A percentile compares a stretch with the other conserved stretches of the same genome.
Evolutionary conservation across 2,113 vertebrate genomes (phyloP).

Genomic region (Dicaeum eximium): DNA sequence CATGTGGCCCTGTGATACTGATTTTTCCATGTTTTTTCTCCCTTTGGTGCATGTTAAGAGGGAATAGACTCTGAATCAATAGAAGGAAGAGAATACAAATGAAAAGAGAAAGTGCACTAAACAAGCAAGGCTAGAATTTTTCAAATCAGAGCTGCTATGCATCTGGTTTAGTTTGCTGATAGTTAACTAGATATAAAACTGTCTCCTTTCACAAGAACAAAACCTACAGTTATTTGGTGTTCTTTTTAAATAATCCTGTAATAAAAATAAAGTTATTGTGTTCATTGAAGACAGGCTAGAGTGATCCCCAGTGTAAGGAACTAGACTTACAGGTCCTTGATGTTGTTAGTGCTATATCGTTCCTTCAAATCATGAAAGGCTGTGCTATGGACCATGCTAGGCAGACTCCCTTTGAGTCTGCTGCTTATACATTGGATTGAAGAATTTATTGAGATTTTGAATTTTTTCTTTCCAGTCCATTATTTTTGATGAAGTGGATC

Average conservation of each 20-base stretch:
- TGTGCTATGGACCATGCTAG: neutral
- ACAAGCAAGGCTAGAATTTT: neutral
- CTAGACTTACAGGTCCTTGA: neutral
- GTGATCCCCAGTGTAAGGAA: neutral
- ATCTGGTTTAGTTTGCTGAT: neutral
- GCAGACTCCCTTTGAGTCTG: neutral
- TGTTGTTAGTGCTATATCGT: neutral
- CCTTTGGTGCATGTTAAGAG: neutral
- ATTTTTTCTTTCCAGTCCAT: conserved; percentile 82
- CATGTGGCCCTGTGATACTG: neutral
- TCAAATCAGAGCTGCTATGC: neutral
- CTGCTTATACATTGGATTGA: neutral
- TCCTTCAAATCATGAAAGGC: neutral
- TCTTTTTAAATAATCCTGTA: neutral
- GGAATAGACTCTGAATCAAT: neutral
- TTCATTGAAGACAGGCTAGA: neutral
- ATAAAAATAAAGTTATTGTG: neutral
- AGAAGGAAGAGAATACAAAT: neutral
- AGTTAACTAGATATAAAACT: neutral
- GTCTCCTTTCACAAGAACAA: neutral
- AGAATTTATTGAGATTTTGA: neutral
- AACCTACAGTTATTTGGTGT: neutral
- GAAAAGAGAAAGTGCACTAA: neutral
- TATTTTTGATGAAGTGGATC: conserved; percentile 96
- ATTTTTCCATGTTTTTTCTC: neutral